Evolutionary conservation across 2,797 vertebrate species (phyloP).

Genomic region (Epinephelus coioides): DNA sequence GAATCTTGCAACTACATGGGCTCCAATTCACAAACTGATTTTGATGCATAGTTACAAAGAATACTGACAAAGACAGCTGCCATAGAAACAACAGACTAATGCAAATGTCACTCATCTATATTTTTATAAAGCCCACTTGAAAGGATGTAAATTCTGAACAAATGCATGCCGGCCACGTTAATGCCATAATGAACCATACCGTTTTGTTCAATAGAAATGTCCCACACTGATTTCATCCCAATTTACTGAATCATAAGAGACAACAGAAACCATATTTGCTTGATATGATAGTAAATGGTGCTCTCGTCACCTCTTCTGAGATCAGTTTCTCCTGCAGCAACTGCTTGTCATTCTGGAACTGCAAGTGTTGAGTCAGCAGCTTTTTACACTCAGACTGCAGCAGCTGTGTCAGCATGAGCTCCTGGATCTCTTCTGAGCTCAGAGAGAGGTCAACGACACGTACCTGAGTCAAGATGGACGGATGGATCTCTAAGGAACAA

Average conservation of each 20-base stretch:
- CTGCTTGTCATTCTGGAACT: conserved; percentile 74
- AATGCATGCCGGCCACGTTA: neutral
- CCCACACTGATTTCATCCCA: too few species aligned
- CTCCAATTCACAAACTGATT: neutral
- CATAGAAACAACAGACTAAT: neutral
- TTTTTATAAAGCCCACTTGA: neutral
- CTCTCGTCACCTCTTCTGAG: conserved; percentile 81
- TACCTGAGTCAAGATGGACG: conserved; percentile 82
- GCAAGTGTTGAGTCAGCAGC: conserved; percentile 76
- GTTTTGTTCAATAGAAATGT: too few species aligned
- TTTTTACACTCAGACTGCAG: conserved; percentile 75
- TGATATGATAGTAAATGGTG: conserved; percentile 1
- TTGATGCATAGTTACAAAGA: too few species aligned
- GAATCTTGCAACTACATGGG: neutral
- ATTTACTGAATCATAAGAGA: neutral
- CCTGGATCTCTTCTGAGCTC: conserved; percentile 82
- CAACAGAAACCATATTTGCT: neutral
- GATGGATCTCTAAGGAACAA: conserved; percentile 81
- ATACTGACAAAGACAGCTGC: too few species aligned
- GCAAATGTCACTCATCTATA: neutral
- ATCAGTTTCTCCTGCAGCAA: conserved; percentile 74
- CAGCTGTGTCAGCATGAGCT: conserved; percentile 87
- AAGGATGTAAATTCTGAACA: neutral
- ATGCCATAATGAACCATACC: neutral
- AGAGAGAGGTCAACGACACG: conserved; percentile 87